Evolutionary conservation across 1,140 invertebrate genomes (phyloP).

Genomic region (Papilio xuthus): DNA sequence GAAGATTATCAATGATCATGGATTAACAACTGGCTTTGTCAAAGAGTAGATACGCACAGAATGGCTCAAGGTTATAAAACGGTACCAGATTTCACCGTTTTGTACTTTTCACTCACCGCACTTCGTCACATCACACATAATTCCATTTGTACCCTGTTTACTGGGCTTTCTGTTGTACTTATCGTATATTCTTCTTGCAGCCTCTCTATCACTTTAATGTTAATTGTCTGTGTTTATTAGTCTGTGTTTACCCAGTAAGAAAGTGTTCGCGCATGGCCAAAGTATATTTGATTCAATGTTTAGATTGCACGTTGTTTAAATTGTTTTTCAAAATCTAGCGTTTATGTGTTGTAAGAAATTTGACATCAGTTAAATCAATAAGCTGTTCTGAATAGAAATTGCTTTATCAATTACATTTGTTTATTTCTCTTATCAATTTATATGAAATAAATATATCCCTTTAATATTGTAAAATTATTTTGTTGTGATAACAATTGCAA

Average conservation of each 20-base stretch:
- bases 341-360: conserved; percentile 43
- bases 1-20: background rate
- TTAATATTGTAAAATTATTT: background rate
- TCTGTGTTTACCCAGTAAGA: conserved; percentile 57
- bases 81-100: conserved; percentile 55
- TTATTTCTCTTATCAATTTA: conserved; percentile 36
- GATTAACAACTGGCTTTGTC: background rate
- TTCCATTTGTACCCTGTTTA: conserved; percentile 54
- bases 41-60: conserved; percentile 62
- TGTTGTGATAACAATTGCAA: conserved; percentile 36
- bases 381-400: conserved; percentile 15
- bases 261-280: conserved; percentile 75
- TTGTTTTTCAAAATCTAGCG: conserved; percentile 33
- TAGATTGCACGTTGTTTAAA: conserved; percentile 78
- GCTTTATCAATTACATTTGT: background rate
- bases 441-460: background rate
- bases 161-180: conserved; percentile 61
- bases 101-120: conserved; percentile 64
- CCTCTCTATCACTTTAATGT: conserved; percentile 62
- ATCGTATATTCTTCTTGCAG: conserved; percentile 64
- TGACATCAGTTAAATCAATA: background rate
- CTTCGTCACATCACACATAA: conserved; percentile 65
- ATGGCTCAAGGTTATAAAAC: conserved; percentile 66
- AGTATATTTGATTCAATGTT: conserved; percentile 74
- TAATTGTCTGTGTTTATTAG: conserved; percentile 64